Evolutionary conservation across 2,113 vertebrate genomes (phyloP), one percentile per base, ranked within the genome.

Genomic region (Electrona antarctica): DNA sequence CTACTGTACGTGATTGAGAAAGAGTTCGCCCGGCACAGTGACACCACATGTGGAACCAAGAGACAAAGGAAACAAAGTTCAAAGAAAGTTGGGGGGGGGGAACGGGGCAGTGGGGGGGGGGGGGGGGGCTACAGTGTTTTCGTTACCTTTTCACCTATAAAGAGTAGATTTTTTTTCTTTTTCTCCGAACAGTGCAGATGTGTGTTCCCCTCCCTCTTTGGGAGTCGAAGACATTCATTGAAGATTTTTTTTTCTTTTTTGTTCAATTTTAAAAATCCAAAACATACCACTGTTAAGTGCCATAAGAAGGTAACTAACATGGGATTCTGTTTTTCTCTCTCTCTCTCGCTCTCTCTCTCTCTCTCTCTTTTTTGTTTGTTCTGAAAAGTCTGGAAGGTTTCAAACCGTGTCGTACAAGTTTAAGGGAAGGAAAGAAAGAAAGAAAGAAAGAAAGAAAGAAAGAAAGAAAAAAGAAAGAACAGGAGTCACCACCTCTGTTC

Each of bases 181-280:
- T 70, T 89, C 87, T 87, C 85, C 81, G 82, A 92, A 91, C 87
- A 91, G 90, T 92, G 90, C 90, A 90, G 86, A 83, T 88, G 80
- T 88, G 80, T 80, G 76, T 85, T 84, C 78, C 79, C 85, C 79
- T 41, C 33, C 33, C 33, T 41, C 72, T 64, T 14, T 50, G 84
- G 88, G 86, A 91, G 77, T 75, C 80, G 47, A 88, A 88, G 85
- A 92, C 90, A 92, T 92, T 92, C 90, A 89, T 89, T 79, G 77
- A 80, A 86, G 87, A 86, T 88, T 73, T 83, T 80, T 84, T 87
- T 56, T 6, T n/a, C 12, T 57, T 14, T 64, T 86, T 63, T 59
- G 78, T 87, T 89, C 61, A 12, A 77, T 83, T 86, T 21, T 87
- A 83, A 88, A 90, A 91, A 91, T 89, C 83, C 86, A 85, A 89